These are phyloP conservation scores for Lepidurus couesii DNA, from an alignment of 1,140 invertebrate genomes.

Conservation along the genomic window DNA sequence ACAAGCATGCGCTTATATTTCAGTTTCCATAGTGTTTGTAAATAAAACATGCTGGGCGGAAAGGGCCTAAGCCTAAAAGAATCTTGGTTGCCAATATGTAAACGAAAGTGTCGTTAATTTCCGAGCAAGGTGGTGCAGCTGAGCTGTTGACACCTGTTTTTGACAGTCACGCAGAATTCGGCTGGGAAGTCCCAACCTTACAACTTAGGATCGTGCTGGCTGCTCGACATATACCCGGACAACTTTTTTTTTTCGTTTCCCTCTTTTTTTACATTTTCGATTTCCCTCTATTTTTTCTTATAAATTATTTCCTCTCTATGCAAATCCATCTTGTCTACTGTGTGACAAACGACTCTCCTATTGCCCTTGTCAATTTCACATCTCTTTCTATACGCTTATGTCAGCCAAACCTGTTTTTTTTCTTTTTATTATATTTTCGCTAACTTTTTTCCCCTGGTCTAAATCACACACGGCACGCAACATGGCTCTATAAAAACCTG, in stretches of 20 bases:
- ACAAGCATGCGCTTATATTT: neutral
- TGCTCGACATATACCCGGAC: too few species aligned
- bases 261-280: neutral
- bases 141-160: constrained; percentile 18
- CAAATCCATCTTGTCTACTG: neutral
- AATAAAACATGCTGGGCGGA: neutral
- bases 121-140: neutral
- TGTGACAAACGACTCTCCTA: constrained; percentile 11
- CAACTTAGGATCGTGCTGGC: neutral
- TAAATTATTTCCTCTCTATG: constrained; percentile 1
- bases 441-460: neutral
- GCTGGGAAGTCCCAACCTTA: neutral
- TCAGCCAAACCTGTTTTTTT: neutral
- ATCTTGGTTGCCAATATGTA: neutral
- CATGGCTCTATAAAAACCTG: too few species aligned
- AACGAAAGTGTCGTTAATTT: constrained; percentile 6
- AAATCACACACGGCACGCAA: too few species aligned
- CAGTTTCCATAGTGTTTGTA: neutral
- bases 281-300: neutral
- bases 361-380: constrained; percentile 19
- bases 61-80: neutral
- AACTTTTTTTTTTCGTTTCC: neutral
- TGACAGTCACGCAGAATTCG: constrained; percentile 2
- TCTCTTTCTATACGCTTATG: neutral
- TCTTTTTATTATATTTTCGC: neutral